Percentiles rank a stretch among this genome's conserved stretches.
These are phyloP conservation scores for Plebejus argus DNA, from an alignment of 2,888 invertebrate genomes.

Conservation along the genomic window DNA sequence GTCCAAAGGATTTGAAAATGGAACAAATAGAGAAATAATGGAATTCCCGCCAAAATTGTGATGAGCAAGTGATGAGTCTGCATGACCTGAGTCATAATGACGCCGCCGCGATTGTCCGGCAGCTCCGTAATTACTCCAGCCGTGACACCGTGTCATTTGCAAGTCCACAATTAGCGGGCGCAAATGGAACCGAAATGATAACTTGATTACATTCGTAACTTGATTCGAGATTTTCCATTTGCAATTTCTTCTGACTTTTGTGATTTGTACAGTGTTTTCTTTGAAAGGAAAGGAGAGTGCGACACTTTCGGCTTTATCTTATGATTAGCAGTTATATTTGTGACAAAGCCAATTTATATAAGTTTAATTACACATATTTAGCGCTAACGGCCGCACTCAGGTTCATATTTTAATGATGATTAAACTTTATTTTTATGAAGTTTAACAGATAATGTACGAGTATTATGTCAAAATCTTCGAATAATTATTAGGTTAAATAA, in stretches of 20 bases:
- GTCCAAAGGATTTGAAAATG: not conserved
- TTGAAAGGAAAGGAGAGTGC: not conserved
- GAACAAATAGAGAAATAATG: not conserved
- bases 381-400: too few relatives aligned
- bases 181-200: slow-evolving; percentile 12
- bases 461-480: too few relatives aligned
- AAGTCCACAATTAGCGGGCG: slow-evolving; percentile 11
- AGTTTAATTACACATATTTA: too few relatives aligned
- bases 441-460: too few relatives aligned
- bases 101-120: not conserved
- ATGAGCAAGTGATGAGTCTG: slow-evolving; percentile 14
- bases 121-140: slow-evolving; percentile 6
- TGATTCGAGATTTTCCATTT: not conserved
- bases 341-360: too few relatives aligned
- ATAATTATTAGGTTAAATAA: too few relatives aligned
- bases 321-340: too few relatives aligned
- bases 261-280: too few relatives aligned
- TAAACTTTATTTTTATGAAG: too few relatives aligned
- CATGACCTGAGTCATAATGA: slow-evolving; percentile 13
- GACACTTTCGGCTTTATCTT: not conserved
- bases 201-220: slow-evolving; percentile 9
- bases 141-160: slow-evolving; percentile 8
- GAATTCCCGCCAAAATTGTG: not conserved
- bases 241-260: not conserved
- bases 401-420: too few relatives aligned